These are phyloP conservation scores for Onychostruthus taczanowskii DNA, from an alignment of 2,113 vertebrate species.

Conservation along the genomic window DNA sequence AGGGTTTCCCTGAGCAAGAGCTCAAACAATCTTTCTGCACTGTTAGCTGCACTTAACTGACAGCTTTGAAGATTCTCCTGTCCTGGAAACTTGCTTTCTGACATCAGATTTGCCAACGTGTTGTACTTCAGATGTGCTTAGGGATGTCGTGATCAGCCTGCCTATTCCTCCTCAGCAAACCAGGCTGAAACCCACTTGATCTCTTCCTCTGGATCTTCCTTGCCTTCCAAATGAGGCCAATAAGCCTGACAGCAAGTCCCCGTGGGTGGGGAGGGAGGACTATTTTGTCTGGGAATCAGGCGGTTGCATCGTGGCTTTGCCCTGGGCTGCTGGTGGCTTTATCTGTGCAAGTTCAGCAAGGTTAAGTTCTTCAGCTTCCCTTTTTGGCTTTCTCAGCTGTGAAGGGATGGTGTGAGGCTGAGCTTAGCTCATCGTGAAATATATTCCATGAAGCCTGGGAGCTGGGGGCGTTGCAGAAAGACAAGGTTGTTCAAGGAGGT, in stretches of 20 bases:
- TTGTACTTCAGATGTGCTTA: neutral
- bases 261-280: neutral
- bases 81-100: neutral
- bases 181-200: neutral
- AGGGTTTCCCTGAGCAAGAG: neutral
- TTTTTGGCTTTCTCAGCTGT: conserved; percentile 11
- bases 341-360: neutral
- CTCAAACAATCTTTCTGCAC: neutral
- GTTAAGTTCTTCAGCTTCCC: conserved; percentile 25
- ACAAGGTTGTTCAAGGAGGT: conserved; percentile 28
- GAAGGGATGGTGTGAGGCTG: conserved; percentile 35
- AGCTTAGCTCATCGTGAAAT: conserved; percentile 28
- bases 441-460: neutral
- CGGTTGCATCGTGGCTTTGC: neutral
- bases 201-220: neutral
- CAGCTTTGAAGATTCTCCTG: neutral
- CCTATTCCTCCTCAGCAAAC: neutral
- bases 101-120: neutral
- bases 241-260: neutral
- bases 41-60: neutral
- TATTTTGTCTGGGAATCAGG: neutral
- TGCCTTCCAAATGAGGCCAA: neutral
- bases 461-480: conserved; percentile 25
- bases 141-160: neutral
- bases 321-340: neutral